phyloP scores from a whole-genome alignment of 2,888 invertebrate genomes.

The Athrips mouffetella region DNA sequence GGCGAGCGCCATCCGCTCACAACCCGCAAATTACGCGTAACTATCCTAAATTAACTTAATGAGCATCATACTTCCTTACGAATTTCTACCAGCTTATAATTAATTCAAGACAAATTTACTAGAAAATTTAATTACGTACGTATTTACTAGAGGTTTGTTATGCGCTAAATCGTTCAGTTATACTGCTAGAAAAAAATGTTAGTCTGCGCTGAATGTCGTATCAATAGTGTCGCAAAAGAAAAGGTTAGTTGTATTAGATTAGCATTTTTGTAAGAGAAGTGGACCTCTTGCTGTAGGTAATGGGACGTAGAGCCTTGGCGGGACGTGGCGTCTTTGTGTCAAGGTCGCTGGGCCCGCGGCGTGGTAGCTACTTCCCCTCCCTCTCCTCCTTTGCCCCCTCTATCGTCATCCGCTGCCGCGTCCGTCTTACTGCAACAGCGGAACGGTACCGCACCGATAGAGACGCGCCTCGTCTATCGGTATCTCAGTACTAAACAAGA shows the following conservation, averaged over 20 bases:
- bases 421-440: not conserved
- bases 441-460: not conserved
- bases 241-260: slow-evolving; percentile 31
- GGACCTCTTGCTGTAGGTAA: slow-evolving; percentile 29
- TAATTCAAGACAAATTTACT: not conserved
- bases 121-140: not conserved
- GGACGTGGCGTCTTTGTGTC: slow-evolving; percentile 39
- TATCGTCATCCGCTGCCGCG: not conserved
- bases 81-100: slow-evolving; percentile 4
- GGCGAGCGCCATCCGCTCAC: slow-evolving; percentile 34
- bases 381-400: not conserved
- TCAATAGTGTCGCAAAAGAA: slow-evolving; percentile 17
- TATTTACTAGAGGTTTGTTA: not conserved
- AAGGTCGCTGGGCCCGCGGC: slow-evolving; percentile 53
- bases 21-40: slow-evolving; percentile 21
- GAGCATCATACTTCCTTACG: slow-evolving; percentile 7
- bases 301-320: slow-evolving; percentile 39
- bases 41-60: slow-evolving; percentile 21
- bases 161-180: too few relatives aligned
- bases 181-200: too few relatives aligned
- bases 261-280: slow-evolving; percentile 29
- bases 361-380: slow-evolving; percentile 1
- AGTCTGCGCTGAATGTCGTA: not conserved
- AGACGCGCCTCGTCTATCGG: not conserved
- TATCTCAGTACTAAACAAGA: not conserved